Conservation (phyloP, 2,888 invertebrate species). For the Cephus sareptanus region DNA sequence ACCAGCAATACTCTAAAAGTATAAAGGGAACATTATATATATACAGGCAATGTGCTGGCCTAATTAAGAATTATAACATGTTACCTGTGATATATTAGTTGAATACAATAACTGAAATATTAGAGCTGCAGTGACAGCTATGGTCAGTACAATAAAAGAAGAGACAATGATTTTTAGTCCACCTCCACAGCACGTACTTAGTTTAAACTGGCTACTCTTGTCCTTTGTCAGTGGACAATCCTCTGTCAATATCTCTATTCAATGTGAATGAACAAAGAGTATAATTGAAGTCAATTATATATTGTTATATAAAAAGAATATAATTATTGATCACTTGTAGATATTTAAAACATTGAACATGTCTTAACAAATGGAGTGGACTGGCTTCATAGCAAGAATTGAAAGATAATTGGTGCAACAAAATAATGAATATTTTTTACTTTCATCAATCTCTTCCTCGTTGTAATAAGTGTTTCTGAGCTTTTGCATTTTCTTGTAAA, state of each 20-base stretch:
- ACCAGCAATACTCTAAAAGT: constrained; percentile 15
- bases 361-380: background rate
- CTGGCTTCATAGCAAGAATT: background rate
- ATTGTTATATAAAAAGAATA: background rate
- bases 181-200: constrained; percentile 58
- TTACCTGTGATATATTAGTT: constrained; percentile 65
- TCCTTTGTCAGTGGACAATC: constrained; percentile 58
- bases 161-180: constrained; percentile 76
- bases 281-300: background rate
- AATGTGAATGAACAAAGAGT: background rate
- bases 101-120: constrained; percentile 79
- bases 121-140: constrained; percentile 78
- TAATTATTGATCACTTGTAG: background rate
- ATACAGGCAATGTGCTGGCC: background rate
- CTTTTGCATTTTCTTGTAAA: no score
- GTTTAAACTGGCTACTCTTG: constrained; percentile 38
- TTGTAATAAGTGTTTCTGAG: no score
- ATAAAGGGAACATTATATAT: background rate
- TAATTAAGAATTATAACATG: background rate
- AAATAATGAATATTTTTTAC: background rate
- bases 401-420: background rate
- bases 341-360: background rate
- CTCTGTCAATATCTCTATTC: constrained; percentile 42
- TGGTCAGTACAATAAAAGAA: constrained; percentile 75
- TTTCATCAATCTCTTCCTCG: no score